Base-by-base conservation (phyloP, 2,113 vertebrate species). In the Ursus arctos region DNA sequence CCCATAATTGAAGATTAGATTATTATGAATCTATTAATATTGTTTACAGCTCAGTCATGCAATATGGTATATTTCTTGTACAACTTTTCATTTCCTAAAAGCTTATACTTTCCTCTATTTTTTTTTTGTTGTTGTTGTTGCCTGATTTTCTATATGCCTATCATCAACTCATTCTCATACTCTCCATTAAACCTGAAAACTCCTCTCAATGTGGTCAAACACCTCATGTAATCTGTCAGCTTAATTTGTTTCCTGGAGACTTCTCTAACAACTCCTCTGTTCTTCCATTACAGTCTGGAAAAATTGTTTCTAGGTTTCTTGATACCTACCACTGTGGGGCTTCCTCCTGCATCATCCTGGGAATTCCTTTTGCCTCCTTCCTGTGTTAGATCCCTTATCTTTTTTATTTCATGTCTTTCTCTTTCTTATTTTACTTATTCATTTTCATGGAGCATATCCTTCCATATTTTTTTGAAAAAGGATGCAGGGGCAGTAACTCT, bases 11-110 rank as follows among this genome's bases (percentile, higher is more conserved):
- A 88, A 91, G 18, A 36, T 82, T 72, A 88, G 11, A 55, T 71
- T 83, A 91, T 88, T 93, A 92, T 84, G 26, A 40, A 36, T 95
- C 49, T 93, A 31, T 92, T 76, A 67, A 51, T 82, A 88, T 33
- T 80, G 36, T 49, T 86, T 55, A 87, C 6, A 95, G 13, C 2
- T 86, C 59, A 31, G 12, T 72, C 49, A 21, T 82, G 12, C 40
- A 91, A 8, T 80, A 63, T 92, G 43, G 47, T 92, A 77, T 49
- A 94, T 74, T 79, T 96, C 49, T 57, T 91, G 12, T 72, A 55
- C 9, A 91, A 49, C 49, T 63, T 65, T 69, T 74, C 51, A 57
- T 91, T 97, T 94, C 47, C 69, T 74, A 47, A 59, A 21, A 77
- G 9, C 89, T 94, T 81, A 63, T 84, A 69, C 4, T 82, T 80